These are phyloP conservation scores for Trichacis sp. DNA, from an alignment of 2,888 invertebrate genomes.

Conservation along the genomic window DNA sequence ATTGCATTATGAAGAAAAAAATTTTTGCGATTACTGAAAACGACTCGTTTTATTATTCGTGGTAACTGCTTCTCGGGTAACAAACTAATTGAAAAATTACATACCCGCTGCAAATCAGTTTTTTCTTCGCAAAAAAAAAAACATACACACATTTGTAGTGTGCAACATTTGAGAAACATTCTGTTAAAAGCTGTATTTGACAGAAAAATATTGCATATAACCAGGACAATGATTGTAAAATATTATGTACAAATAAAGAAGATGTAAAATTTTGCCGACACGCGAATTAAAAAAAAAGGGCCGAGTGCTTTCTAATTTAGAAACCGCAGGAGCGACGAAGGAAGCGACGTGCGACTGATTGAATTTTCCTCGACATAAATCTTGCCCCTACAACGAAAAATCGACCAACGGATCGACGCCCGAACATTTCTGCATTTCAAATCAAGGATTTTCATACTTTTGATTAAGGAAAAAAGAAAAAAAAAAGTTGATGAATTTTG, in stretches of 20 bases:
- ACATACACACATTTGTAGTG: no score
- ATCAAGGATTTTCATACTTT: background rate
- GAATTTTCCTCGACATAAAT: background rate
- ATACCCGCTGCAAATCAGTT: background rate
- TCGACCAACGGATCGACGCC: background rate
- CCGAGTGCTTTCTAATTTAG: background rate
- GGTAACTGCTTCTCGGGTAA: background rate
- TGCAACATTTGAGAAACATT: background rate
- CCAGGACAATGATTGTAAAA: background rate
- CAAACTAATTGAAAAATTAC: background rate
- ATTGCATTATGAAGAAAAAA: background rate
- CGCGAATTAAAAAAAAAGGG: background rate
- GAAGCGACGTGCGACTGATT: background rate
- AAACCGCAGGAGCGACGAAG: background rate
- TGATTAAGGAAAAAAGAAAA: background rate
- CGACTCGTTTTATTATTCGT: background rate
- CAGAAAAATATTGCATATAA: background rate
- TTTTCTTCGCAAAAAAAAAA: background rate
- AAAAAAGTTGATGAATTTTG: background rate
- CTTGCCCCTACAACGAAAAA: background rate
- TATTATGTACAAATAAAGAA: conserved; percentile 5
- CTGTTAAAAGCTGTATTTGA: background rate
- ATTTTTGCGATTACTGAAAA: background rate
- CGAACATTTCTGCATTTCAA: background rate
- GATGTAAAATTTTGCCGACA: background rate